phyloP scores from a whole-genome alignment of 1,140 invertebrate genomes.

The Amphibalanus amphitrite region DNA sequence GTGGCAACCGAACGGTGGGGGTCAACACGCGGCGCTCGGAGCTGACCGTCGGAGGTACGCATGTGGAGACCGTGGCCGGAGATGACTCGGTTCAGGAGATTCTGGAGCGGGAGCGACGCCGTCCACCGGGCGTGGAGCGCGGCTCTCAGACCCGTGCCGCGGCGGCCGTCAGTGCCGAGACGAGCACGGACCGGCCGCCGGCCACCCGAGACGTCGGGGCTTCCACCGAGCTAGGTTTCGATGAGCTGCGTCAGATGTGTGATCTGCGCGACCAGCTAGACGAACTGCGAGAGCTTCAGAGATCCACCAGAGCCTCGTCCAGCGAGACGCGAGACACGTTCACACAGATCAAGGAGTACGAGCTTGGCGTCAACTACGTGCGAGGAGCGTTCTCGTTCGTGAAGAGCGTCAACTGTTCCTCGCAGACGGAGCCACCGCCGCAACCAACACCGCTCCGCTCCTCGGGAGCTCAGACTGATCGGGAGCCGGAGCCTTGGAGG shows the following conservation, averaged over 20 bases:
- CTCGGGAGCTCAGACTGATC: neutral
- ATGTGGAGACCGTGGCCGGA: neutral
- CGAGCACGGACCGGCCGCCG: neutral
- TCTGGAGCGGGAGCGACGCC: neutral
- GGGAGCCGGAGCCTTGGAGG: neutral
- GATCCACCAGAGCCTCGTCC: neutral
- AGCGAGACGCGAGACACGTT: neutral
- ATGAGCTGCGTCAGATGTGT: neutral
- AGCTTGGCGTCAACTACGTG: constrained; percentile 2
- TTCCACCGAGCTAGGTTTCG: neutral
- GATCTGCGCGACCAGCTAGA: no score
- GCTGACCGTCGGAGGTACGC: neutral
- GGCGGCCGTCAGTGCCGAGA: neutral
- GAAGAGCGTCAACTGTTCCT: neutral
- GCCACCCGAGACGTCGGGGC: neutral
- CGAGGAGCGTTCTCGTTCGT: neutral
- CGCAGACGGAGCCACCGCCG: neutral
- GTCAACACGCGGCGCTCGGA: neutral
- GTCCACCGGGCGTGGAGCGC: neutral
- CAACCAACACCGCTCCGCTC: neutral
- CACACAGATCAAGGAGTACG: neutral
- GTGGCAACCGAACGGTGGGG: neutral
- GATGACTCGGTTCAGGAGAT: neutral
- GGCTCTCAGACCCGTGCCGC: neutral
- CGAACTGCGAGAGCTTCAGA: neutral